Base-by-base conservation (phyloP, 2,888 invertebrate species). In the Dione juno region DNA sequence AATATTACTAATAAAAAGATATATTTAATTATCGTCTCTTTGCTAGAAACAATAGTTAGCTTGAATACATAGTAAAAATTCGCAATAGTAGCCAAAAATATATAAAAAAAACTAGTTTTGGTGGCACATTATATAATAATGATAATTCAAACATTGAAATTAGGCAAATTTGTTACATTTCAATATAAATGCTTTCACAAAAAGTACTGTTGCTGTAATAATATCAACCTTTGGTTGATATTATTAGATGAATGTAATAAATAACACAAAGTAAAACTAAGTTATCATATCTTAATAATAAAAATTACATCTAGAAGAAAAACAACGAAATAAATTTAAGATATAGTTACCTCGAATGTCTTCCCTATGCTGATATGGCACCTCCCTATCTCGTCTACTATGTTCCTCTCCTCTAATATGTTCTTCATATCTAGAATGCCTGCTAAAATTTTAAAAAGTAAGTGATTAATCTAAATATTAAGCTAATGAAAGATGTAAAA, bases 321-420 rank as follows among this genome's bases (percentile, higher is more conserved):
- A 7, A 28, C 5, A 5, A 28, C 28, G 13, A 43, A 9, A 45
- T 45, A 35, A n/a, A 28, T 19, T n/a, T 28, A 14, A 8, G 6
- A 7, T 11, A 1, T 9, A 61, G 19, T 61, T 19, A 90, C 91
- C 87, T 87, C 88, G 86, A 59, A 79, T 73, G 16, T 89, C 89
- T 69, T 88, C 90, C 76, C 87, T 84, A 40, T 81, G 75, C 73
- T 81, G 82, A 75, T 83, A 87, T 28, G 79, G 77, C 13, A 88
- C 86, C 68, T 89, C 89, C 76, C 86, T 84, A 48, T 83, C 85
- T 71, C 84, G 83, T 66, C 84, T 84, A n/a, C 83, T 84, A 75
- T 83, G 88, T 1, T 88, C 87, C 57, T 85, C 85, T 52, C 61
- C 68, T 14, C 69, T 54, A 11, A 74, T 75, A 14, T 71, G 73